Base-by-base conservation (phyloP, 2,113 vertebrate species). In the Corythornis vintsioides region DNA sequence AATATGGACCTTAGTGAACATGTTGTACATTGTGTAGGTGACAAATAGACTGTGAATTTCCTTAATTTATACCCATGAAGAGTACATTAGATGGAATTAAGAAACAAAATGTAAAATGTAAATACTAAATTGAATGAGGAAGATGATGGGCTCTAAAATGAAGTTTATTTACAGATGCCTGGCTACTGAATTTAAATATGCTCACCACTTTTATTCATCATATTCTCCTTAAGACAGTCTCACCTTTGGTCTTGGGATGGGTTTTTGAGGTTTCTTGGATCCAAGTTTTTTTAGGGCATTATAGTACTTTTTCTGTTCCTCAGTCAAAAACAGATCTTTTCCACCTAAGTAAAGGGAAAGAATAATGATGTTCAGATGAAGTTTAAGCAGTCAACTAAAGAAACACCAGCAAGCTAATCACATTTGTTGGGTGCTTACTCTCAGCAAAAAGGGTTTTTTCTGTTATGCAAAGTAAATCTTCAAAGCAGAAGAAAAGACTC, bases 271-370 rank as follows among this genome's bases (percentile, higher is more conserved):
- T 86, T 99, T 99, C 97, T 99, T 99, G 38, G 98, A 98, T 93
- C 99, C 98, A 78, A 99, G 95, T 88, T 99, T 99, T 97, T 99
- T 99, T 98, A 99, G 98, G 6, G 99, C 99, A 53, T 98, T 99
- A 52, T 99, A 99, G 83, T 99, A 99, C 94, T 99, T 99, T 94
- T 98, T 99, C 97, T 99, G 99, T 74, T 99, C 99, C 73, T 99
- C 98, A 5, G 99, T 99, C 98, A 99, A 98, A 97, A 99, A 99
- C 67, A 99, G 98, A 80, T 99, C 98, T 95, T 99, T 98, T 78
- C 98, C 99, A 96, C 99, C 99, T 99, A 99, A 97, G 98, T 99
- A 98, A 63, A 98, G 21, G 56, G n/a, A 83, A 67, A 96, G 93
- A 87, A 95, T 15, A 93, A 7, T 60, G 78, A 25, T 55, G 78